Base-by-base conservation (phyloP, 64 coral and sea anemone species). In the Pachyseris speciosa region DNA sequence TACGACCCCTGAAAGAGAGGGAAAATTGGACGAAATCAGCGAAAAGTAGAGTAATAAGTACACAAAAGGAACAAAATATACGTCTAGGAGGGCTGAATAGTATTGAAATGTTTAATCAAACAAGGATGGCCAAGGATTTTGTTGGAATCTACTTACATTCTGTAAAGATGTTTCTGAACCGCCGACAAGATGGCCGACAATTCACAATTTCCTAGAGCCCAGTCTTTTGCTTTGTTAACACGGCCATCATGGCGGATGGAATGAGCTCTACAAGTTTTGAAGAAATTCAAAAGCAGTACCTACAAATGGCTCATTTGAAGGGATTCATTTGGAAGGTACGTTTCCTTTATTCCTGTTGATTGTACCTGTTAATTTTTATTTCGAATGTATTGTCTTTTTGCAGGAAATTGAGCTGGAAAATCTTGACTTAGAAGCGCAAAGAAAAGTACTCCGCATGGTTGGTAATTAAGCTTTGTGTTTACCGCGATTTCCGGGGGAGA, bases 121-220 rank as follows among this genome's bases (percentile, higher is more conserved):
- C 1, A 2, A 45, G 38, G 60, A 85, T 85, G 59, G 37, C 11
- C 27, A 10, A 90, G 75, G 88, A 90, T 90, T 80, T 22, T 15
- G 8, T 20, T n/a, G 15, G 84, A 87, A 92, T 95, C 60, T 81
- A 98, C 95, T 94, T 66, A 98, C 95, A 98, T 98, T 41, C 72
- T 90, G 33, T 25, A 44, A n/a, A 20, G 52, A 57, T 80, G 69
- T 80, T 94, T 83, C 83, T 83, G 83, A 30, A 58, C 19, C 5
- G 22, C 60, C 53, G 44, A 15, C 33, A 74, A 73, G 52, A 41
- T 57, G 48, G 30, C 30, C 37, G 67, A 51, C 70, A 0, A 1
- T 13, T 15, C n/a, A n/a, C n/a, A n/a, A 27, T 31, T 20, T 38
- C 13, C 78, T 94, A 73, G 78, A 31, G 49, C 55, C 87, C 89